Conservation (phyloP, 2,113 vertebrate genomes). For the Spea bombifrons region DNA sequence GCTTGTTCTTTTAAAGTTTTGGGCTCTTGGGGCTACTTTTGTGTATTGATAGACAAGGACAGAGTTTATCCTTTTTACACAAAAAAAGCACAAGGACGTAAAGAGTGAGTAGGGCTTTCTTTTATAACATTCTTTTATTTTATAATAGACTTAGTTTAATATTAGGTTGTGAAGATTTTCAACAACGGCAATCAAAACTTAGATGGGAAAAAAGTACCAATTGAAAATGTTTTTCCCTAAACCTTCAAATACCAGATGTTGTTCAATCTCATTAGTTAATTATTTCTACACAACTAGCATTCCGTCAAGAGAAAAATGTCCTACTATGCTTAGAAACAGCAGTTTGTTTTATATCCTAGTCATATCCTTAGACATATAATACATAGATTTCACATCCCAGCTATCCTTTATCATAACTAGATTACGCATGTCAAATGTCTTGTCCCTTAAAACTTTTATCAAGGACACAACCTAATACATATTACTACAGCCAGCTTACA, state of each 20-base stretch:
- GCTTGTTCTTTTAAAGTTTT: too few species aligned
- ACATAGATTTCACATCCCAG: conserved; percentile 3
- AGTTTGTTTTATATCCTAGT: neutral
- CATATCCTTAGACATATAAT: conserved; percentile 8
- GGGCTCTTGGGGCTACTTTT: too few species aligned
- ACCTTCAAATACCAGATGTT: neutral
- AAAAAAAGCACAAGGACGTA: too few species aligned
- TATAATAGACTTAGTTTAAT: too few species aligned
- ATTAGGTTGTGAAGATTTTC: too few species aligned
- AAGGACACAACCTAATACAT: neutral
- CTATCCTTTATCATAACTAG: conserved; percentile 3
- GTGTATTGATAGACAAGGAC: too few species aligned
- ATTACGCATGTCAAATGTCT: neutral
- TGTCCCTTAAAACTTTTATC: neutral
- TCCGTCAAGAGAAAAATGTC: conserved; percentile 9
- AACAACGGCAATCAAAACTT: neutral
- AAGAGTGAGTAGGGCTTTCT: too few species aligned
- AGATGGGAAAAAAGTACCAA: neutral
- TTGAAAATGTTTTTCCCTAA: neutral
- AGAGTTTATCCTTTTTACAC: too few species aligned
- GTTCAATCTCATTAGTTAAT: conserved; percentile 3
- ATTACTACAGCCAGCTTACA: neutral
- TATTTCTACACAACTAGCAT: conserved; percentile 5
- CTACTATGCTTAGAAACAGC: conserved; percentile 10
- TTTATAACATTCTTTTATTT: too few species aligned